Evolutionary conservation across 2,888 invertebrate species (phyloP).

Genomic region (Toxonevra muliebris): DNA sequence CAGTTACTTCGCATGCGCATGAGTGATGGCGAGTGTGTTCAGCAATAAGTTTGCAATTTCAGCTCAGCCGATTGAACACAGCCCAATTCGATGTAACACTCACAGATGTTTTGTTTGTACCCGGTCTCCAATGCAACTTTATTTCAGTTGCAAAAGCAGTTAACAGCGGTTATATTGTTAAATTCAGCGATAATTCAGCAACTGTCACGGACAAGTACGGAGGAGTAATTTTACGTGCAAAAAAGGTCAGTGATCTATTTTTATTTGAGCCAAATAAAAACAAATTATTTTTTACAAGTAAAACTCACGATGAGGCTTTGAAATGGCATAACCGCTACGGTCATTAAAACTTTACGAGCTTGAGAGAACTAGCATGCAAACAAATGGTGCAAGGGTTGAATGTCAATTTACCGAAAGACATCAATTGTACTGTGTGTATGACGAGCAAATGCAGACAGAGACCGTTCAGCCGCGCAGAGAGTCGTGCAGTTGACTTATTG

Average conservation of each 20-base stretch:
- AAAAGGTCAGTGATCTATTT: conserved; percentile 26
- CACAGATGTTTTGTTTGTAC: conserved; percentile 28
- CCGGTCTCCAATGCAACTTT: conserved; percentile 29
- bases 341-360: too few relatives aligned
- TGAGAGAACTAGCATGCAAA: conserved; percentile 16
- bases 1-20: conserved; percentile 28
- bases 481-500: conserved; percentile 3
- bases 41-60: conserved; percentile 14
- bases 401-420: conserved; percentile 3
- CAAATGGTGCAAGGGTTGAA: conserved; percentile 22
- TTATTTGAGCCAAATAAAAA: conserved; percentile 3
- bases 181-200: conserved; percentile 18
- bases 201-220: conserved; percentile 13
- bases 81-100: too few relatives aligned
- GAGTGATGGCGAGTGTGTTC: conserved; percentile 19
- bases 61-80: too few relatives aligned
- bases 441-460: conserved; percentile 22
- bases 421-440: conserved; percentile 17
- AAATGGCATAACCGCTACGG: too few relatives aligned
- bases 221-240: conserved; percentile 15
- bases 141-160: conserved; percentile 28
- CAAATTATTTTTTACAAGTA: not conserved
- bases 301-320: not conserved
- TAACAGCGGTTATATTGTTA: conserved; percentile 12
- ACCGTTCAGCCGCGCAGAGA: conserved; percentile 15